Base-by-base conservation (phyloP, 2,113 vertebrate genomes). In the Halcyon senegalensis region DNA sequence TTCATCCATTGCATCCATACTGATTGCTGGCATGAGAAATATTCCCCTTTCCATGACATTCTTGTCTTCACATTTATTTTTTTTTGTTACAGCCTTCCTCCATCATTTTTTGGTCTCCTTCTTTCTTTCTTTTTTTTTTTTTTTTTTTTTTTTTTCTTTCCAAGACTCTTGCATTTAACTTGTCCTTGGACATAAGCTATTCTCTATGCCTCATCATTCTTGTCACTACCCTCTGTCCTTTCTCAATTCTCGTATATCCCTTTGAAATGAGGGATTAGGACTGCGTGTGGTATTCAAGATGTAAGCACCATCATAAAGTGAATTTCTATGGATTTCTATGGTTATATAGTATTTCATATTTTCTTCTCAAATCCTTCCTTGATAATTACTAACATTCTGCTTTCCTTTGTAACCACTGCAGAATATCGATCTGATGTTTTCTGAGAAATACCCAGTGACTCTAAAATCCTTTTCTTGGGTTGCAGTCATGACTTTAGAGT, bases 211-310 rank as follows among this genome's bases (percentile, higher is more conserved):
- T 84, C 70, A 89, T 84, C 39, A 68, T 48, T 90, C 41, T 81
- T 94, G 46, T 84, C 87, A 87, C 20, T 3, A 43, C 68, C 53
- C 33, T 75, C 81, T 79, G 23, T 64, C 70, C 39, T 89, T 89
- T 84, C 48, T 68, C 51, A 56, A 74, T 82, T 82, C 87, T 94
- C 58, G 64, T 82, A 87, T 75, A 94, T 84, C 87, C 48, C 93
- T 94, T 87, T 72, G 69, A 96, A 95, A 94, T 87, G 87, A 94
- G 35, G 53, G 84, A 94, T 96, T 93, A 96, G 77, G 82, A 89
- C 56, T 39, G 18, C 64, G 44, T 93, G 75, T 87, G 60, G 30
- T 96, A 95, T 96, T 94, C 77, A 82, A 89, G 70, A 76, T 64
- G 77, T 79, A 93, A 93, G 77, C 69, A 89, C 77, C 8, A 9